Evolutionary conservation across 1,140 invertebrate species (phyloP).

Genomic region (Venustaconcha ellipsiformis): DNA sequence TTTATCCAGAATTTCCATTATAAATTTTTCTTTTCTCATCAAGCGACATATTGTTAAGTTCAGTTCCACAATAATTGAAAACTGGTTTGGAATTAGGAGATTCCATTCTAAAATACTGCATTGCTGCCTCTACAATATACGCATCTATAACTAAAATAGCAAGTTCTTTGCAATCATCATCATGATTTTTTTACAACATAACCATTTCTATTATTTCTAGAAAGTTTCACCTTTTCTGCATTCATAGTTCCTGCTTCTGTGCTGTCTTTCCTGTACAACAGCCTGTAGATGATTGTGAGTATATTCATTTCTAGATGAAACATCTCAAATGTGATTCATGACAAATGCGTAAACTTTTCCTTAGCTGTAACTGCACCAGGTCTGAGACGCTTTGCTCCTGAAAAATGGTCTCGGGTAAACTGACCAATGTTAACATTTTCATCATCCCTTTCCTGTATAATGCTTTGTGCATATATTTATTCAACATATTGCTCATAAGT

Average conservation of each 20-base stretch:
- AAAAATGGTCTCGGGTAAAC: not conserved
- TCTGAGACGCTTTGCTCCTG: not conserved
- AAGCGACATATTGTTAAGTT: not conserved
- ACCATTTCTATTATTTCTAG: not conserved
- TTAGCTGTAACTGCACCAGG: not conserved
- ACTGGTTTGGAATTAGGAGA: not conserved
- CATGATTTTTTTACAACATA: constrained; percentile 16
- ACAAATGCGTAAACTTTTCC: not conserved
- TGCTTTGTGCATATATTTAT: not conserved
- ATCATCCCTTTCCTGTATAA: no score
- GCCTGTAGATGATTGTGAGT: not conserved
- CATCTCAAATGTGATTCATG: constrained; percentile 7
- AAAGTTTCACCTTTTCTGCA: not conserved
- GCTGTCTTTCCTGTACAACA: not conserved
- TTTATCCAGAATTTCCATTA: no score
- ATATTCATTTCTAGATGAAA: constrained; percentile 12
- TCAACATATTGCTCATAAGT: not conserved
- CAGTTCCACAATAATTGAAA: not conserved
- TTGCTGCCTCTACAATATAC: not conserved
- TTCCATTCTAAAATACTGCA: not conserved
- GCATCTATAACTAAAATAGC: not conserved
- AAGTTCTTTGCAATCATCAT: not conserved
- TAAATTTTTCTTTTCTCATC: not conserved
- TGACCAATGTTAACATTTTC: constrained; percentile 2
- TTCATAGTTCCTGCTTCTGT: not conserved